Evolutionary conservation across 2,888 invertebrate genomes (phyloP), one percentile per base, ranked within the genome.

Genomic region (Trisateles emortualis): DNA sequence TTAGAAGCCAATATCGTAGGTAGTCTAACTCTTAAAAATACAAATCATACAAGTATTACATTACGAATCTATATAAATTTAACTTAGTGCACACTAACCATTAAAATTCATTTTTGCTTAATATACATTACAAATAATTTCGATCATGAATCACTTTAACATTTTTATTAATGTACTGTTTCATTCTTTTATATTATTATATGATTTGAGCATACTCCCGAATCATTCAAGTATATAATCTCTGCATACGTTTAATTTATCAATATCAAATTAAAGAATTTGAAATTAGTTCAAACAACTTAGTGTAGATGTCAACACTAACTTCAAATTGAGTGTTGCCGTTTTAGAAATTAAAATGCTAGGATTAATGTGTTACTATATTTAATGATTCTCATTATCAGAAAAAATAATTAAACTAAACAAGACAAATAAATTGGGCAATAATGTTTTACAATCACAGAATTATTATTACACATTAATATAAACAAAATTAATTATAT

Each of bases 71-170:
- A 72, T 65, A 63, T 72, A 76, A 77, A 77, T 72, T 81, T 81
- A 79, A 70, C 81, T 84, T 86, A 87, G 79, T 83, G 84, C 86
- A 83, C 76, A 83, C 82, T 87, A 87, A 79, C 71, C 74, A 95
- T 87, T 84, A 95, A 61, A 91, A 93, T 70, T 95, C 94, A 74
- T 93, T 95, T 78, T 95, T 94, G 51, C 87, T 92, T 62, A 73
- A 93, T 93, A 72, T 90, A 93, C 61, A 83, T 95, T 80, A 94
- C 93, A 74, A 95, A 95, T 85, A 87, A 89, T 88, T 90, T 89
- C 76, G 79, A 81, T 83, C 65, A 74, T 74, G 77, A 78, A 80
- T 78, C 57, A 76, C 72, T 81, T n/a, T 79, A 73, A 72, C 64
- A 69, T 74, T 68, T 64, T 76, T 78, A 82, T 58, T 60, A 62